These are phyloP conservation scores for Dynastes hyllus DNA, from an alignment of 2,888 invertebrate genomes.

Conservation along the genomic window DNA sequence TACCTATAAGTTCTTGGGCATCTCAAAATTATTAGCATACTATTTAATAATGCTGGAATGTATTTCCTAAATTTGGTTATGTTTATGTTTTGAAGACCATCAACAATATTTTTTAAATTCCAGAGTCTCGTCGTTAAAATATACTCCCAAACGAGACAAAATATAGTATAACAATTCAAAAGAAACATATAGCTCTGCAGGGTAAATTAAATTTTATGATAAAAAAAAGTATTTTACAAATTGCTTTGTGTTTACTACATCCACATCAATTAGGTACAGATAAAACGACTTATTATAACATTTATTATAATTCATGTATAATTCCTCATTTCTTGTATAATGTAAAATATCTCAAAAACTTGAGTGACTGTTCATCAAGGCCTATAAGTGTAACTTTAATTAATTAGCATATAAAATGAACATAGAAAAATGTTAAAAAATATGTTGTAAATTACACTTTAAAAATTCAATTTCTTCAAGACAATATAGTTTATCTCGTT, in stretches of 20 bases:
- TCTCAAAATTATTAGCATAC: no score
- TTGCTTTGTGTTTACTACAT: neutral
- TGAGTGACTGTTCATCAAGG: neutral
- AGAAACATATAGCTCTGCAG: no score
- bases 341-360: neutral
- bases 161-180: no score
- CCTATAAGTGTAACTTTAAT: constrained; percentile 7
- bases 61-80: no score
- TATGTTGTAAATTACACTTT: neutral
- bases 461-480: neutral
- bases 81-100: no score
- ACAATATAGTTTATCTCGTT: constrained; percentile 7
- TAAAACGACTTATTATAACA: neutral
- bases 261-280: neutral
- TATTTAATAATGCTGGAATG: no score
- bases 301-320: neutral
- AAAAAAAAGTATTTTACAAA: neutral
- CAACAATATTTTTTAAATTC: no score
- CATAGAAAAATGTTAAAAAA: neutral
- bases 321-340: neutral
- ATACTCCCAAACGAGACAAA: no score
- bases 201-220: no score
- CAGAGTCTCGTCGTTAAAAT: no score
- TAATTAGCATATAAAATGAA: neutral
- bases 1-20: no score